Evolutionary conservation across 2,113 vertebrate genomes (phyloP).

Genomic region (Leptocoma aspasia): DNA sequence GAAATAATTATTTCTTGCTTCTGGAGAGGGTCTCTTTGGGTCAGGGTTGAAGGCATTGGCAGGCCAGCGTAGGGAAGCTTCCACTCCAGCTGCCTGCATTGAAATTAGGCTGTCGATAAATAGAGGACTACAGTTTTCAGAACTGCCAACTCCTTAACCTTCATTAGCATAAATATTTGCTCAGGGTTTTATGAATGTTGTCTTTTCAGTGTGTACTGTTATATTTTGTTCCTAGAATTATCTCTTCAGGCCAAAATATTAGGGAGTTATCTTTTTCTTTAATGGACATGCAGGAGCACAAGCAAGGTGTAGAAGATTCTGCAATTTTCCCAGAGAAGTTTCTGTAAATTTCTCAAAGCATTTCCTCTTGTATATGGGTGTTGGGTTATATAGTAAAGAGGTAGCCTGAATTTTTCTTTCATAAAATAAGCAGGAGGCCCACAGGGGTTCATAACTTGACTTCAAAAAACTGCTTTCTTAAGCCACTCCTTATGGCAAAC

Average conservation of each 20-base stretch:
- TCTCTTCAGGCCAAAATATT: background rate
- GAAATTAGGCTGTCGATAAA: conserved; percentile 17
- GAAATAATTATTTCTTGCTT: conserved; percentile 66
- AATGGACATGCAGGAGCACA: background rate
- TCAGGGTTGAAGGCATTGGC: conserved; percentile 34
- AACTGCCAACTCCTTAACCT: conserved; percentile 60
- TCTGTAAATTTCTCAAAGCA: background rate
- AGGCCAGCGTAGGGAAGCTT: background rate
- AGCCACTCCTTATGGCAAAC: conserved; percentile 48
- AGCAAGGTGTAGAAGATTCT: background rate
- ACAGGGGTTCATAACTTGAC: conserved; percentile 29
- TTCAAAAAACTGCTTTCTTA: conserved; percentile 58
- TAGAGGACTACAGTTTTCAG: conserved; percentile 59
- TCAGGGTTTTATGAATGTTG: conserved; percentile 44
- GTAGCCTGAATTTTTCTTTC: conserved; percentile 32
- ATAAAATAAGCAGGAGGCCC: conserved; percentile 40
- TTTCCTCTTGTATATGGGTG: background rate
- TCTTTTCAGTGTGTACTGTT: conserved; percentile 25
- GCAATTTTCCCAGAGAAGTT: background rate
- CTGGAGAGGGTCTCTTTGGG: conserved; percentile 64
- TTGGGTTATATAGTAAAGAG: conserved; percentile 7
- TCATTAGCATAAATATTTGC: conserved; percentile 71
- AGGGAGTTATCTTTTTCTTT: background rate
- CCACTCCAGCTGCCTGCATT: conserved; percentile 31
- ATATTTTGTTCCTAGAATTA: background rate